Evolutionary conservation across 2,113 vertebrate species (phyloP).

Genomic region (Bos javanicus): DNA sequence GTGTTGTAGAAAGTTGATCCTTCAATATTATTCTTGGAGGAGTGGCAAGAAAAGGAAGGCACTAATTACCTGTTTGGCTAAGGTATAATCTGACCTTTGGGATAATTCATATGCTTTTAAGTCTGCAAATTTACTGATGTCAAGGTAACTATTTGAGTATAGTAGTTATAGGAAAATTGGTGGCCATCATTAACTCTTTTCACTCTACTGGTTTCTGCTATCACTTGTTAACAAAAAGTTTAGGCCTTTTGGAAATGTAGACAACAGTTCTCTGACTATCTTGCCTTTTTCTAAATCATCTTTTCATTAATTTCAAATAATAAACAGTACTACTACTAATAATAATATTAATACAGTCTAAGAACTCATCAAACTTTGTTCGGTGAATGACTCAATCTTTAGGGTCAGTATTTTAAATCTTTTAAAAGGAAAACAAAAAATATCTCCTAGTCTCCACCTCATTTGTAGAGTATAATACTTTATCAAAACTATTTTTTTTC

Average conservation of each 20-base stretch:
- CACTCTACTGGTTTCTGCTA: background rate
- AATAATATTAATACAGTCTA: background rate
- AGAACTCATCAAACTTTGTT: background rate
- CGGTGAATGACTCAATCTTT: background rate
- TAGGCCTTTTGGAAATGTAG: background rate
- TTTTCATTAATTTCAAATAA: constrained; percentile 5
- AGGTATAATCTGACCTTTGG: constrained; percentile 16
- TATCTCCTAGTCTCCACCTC: background rate
- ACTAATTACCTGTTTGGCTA: constrained; percentile 44
- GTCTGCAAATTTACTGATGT: constrained; percentile 23
- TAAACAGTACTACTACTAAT: background rate
- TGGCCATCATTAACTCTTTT: background rate
- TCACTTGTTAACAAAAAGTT: background rate
- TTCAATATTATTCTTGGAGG: constrained; percentile 38
- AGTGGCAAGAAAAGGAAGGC: constrained; percentile 17
- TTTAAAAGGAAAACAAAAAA: background rate
- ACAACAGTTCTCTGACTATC: background rate
- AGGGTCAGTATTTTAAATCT: background rate
- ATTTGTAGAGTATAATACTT: background rate
- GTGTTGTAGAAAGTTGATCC: constrained; percentile 17
- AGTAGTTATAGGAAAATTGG: background rate
- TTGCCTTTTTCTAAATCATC: background rate
- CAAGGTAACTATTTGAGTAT: background rate
- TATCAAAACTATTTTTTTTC: background rate
- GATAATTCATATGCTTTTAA: constrained; percentile 49